Percentiles rank a stretch among this genome's conserved stretches.
These are phyloP conservation scores for Crossaster papposus DNA, from an alignment of 53 echinoderm and acorn worm genomes.

Conservation along the genomic window DNA sequence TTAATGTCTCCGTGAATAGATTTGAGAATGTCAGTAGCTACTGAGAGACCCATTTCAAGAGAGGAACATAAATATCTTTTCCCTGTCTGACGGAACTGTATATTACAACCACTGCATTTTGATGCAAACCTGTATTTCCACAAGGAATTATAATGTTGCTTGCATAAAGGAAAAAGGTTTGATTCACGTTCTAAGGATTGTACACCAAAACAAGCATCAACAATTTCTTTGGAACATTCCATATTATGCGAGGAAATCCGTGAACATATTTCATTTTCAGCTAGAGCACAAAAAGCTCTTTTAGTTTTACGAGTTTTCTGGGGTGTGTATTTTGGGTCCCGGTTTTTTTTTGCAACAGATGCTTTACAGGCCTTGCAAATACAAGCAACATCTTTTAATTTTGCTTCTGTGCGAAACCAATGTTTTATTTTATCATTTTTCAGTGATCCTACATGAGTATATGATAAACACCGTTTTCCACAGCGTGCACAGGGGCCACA, in stretches of 20 bases:
- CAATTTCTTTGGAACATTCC: not conserved
- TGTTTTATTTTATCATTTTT: not conserved
- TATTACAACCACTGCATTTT: constrained; percentile 11
- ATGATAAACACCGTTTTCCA: no score
- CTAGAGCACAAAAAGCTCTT: not conserved
- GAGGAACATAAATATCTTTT: not conserved
- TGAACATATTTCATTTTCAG: not conserved
- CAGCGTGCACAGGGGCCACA: not conserved
- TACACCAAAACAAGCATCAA: constrained; percentile 43
- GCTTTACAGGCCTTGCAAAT: constrained; percentile 25
- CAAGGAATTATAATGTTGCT: constrained; percentile 13
- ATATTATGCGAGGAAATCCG: not conserved
- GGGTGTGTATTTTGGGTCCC: not conserved
- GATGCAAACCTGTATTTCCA: constrained; percentile 27
- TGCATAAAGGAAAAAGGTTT: not conserved
- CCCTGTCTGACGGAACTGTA: not conserved
- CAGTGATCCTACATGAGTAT: not conserved
- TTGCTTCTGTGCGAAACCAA: not conserved
- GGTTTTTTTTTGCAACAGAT: not conserved
- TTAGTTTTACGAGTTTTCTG: not conserved
- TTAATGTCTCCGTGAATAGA: not conserved
- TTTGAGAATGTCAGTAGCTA: not conserved
- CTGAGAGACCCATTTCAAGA: not conserved
- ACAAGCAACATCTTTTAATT: not conserved
- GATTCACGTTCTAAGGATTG: not conserved